Conservation (phyloP, 1,140 invertebrate species). For the Parasteatoda tepidariorum region DNA sequence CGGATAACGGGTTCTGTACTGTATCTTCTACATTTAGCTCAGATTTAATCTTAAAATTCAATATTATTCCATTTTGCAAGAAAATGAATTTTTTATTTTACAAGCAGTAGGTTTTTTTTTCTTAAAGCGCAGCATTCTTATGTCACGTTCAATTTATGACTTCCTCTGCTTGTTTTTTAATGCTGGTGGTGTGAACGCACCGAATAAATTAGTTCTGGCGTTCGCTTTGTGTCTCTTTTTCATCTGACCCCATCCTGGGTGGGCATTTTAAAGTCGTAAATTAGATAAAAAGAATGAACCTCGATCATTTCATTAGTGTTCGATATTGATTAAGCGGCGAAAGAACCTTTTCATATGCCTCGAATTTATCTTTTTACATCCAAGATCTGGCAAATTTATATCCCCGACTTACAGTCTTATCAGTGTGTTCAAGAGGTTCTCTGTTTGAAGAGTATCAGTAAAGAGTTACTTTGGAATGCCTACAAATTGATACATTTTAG, state of each 20-base stretch:
- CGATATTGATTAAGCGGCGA: not conserved
- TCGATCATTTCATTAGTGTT: not conserved
- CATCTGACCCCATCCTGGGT: not conserved
- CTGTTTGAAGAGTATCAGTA: not conserved
- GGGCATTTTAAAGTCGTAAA: not conserved
- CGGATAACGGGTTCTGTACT: no score
- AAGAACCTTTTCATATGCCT: not conserved
- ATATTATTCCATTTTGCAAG: no score
- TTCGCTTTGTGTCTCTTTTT: not conserved
- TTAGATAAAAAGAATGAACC: not conserved
- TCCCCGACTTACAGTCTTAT: not conserved
- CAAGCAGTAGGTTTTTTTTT: not conserved
- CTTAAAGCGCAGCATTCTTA: not conserved
- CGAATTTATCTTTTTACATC: not conserved
- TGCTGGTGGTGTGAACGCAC: not conserved
- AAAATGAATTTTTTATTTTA: not conserved
- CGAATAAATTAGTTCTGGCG: not conserved
- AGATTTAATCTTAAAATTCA: no score
- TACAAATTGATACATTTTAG: not conserved
- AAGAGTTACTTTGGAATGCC: not conserved
- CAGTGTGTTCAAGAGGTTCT: not conserved
- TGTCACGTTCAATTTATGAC: not conserved
- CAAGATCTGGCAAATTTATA: not conserved
- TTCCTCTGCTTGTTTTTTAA: not conserved
- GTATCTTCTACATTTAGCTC: no score